Percentiles rank a stretch among this genome's conserved stretches.
Evolutionary conservation across 2,113 vertebrate genomes (phyloP).

Genomic region (Ammodytes dubius): DNA sequence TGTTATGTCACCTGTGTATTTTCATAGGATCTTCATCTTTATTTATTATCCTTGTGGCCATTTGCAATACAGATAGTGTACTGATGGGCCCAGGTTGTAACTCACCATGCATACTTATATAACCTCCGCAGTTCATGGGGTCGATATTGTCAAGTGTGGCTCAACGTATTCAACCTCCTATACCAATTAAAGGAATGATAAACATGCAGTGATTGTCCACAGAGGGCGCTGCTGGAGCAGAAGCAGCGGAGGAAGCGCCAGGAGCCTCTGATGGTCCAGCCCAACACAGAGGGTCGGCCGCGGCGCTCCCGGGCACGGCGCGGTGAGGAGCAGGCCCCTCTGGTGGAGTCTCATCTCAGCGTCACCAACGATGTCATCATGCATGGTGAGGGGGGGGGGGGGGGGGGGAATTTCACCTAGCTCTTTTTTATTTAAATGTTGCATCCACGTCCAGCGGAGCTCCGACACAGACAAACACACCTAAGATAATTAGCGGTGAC

Average conservation of each 20-base stretch:
- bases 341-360: constrained; percentile 85
- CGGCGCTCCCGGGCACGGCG: constrained; percentile 83
- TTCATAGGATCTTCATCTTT: not conserved
- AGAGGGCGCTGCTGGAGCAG: constrained; percentile 94
- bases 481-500: too few species aligned
- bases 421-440: not conserved
- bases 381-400: constrained; percentile 85
- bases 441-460: not conserved
- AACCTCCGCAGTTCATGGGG: constrained; percentile 6
- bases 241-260: constrained; percentile 94
- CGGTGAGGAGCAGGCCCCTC: constrained; percentile 89
- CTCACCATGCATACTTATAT: constrained; percentile 35
- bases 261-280: constrained; percentile 94
- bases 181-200: not conserved
- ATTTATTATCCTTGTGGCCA: not conserved
- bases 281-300: constrained; percentile 90
- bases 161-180: not conserved
- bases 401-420: constrained; percentile 25
- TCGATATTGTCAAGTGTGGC: not conserved
- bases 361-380: constrained; percentile 82
- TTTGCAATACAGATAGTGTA: not conserved
- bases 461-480: too few species aligned
- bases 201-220: constrained; percentile 1
- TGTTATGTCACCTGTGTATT: not conserved
- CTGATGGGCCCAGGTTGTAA: constrained; percentile 4